Evolutionary conservation across 1,140 invertebrate species (phyloP), one percentile per base, ranked within the genome.

Genomic region (Himalopsyche phryganea): DNA sequence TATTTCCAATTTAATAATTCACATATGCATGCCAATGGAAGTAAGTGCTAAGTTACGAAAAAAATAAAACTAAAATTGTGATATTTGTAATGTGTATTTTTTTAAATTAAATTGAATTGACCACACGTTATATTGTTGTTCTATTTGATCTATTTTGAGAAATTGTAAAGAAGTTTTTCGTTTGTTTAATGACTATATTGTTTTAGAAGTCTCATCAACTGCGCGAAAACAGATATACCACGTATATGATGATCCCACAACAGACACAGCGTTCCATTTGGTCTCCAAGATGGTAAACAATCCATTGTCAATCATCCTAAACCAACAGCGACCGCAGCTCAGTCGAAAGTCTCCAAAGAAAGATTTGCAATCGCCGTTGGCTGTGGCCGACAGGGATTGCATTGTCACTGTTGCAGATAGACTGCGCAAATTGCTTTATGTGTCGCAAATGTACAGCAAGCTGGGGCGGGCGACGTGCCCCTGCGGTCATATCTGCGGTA

Each of bases 381-480:
- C 45, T 9, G 62, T 58, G 6, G 11, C 49, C 14, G 32, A 58
- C 14, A 54, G 63, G 44, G 63, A 65, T 20, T 36, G 28, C 9
- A 36, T 61, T 3, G 59, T 61, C 4, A 51, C 54, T 3, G 18
- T 61, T n/a, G 23, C 59, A 6, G 60, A 66, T 32, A 71, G 77
- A 15, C 65, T 87, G 23, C 79, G 81, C 68, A 83, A 85, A 32
- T 68, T 87, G 51, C 67, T 87, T 9, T 83, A 83, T 0, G 68
- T 87, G 55, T 83, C 82, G 1, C 82, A 81, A 63, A 71, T 76
- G 32, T 69, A 75, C 49, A 68, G 68, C 51, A 58, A 65, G 41
- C 70, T 71, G 58, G 66, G 67, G 55, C 61, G 66, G 58, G 62
- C 70, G 6, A 65, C 68, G 57, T 80, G 80, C 63, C 66, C 68